phyloP scores from a whole-genome alignment of 2,797 vertebrate genomes.

The Eidolon dupreanum region DNA sequence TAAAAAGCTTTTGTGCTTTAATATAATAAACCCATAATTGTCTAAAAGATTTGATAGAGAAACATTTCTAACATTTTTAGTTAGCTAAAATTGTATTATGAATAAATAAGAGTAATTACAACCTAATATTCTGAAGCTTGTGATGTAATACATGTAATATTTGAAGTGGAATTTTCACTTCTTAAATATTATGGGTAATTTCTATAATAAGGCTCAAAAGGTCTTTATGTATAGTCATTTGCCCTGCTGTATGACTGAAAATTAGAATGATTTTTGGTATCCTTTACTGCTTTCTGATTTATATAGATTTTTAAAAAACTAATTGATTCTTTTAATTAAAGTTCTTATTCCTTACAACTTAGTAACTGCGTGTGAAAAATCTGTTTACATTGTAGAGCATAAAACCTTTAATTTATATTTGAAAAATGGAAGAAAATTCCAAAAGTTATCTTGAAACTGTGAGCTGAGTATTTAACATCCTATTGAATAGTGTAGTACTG shows the following conservation, averaged over 20 bases:
- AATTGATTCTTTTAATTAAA: neutral
- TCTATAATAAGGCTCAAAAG: neutral
- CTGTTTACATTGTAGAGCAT: neutral
- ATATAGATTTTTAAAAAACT: neutral
- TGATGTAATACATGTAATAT: neutral
- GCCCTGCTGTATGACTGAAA: neutral
- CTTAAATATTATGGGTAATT: neutral
- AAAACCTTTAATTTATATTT: neutral
- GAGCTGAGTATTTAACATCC: neutral
- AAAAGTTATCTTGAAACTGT: neutral
- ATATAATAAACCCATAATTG: neutral
- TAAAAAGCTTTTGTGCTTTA: neutral
- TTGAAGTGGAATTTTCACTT: neutral
- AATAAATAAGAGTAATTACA: neutral
- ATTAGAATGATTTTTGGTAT: neutral
- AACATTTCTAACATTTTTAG: neutral
- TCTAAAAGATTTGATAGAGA: neutral
- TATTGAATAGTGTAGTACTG: neutral
- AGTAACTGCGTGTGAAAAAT: neutral
- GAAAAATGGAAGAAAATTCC: neutral
- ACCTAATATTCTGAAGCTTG: neutral
- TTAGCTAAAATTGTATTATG: neutral
- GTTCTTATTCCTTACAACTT: neutral
- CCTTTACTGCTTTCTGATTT: neutral
- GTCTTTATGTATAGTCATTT: neutral